phyloP scores from a whole-genome alignment of 2,113 vertebrate genomes.

The Macaca mulatta region DNA sequence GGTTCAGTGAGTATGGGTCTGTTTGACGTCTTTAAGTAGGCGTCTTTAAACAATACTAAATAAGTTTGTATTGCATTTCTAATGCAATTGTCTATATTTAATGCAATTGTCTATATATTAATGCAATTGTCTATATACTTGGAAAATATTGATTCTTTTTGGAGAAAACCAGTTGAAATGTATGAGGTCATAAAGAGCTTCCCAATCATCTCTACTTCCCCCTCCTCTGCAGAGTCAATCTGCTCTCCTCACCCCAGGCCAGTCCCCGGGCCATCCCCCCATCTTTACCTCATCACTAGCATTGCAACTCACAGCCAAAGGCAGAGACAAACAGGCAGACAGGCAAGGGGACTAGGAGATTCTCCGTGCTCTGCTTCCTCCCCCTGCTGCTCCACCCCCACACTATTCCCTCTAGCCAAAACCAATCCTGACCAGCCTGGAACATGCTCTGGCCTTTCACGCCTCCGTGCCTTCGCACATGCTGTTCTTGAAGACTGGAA shows the following conservation, averaged over 20 bases:
- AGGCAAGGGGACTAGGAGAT: not conserved
- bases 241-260: not conserved
- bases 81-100: not conserved
- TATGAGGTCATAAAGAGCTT: not conserved
- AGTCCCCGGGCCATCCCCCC: not conserved
- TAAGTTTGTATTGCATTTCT: not conserved
- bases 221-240: not conserved
- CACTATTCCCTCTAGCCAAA: not conserved
- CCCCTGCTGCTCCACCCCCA: not conserved
- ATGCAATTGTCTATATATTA: not conserved
- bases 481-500: conserved; percentile 52
- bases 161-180: conserved; percentile 25
- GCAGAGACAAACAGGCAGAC: not conserved
- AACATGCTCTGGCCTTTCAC: conserved; percentile 23
- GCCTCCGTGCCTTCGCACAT: conserved; percentile 47
- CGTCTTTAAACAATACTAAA: not conserved
- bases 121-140: not conserved
- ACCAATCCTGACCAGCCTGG: conserved; percentile 31
- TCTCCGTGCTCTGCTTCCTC: not conserved
- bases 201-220: not conserved
- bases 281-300: not conserved
- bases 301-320: not conserved
- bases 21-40: not conserved
- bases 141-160: not conserved
- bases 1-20: not conserved